These are phyloP conservation scores for Dione vanillae DNA, from an alignment of 2,888 invertebrate genomes.

Conservation along the genomic window DNA sequence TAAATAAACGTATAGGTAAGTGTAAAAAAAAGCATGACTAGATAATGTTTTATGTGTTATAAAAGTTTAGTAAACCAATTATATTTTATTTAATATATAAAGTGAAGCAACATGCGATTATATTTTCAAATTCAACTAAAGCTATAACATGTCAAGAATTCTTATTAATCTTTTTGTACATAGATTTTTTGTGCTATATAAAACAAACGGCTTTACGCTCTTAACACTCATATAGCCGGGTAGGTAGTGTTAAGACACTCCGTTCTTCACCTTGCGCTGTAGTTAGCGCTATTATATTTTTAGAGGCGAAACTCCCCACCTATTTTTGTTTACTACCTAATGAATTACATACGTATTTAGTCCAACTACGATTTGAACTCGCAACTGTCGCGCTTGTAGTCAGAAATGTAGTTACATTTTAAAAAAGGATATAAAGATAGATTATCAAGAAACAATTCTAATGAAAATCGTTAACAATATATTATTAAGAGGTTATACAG, in stretches of 20 bases:
- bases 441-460: slow-evolving; percentile 12
- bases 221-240: too few species aligned
- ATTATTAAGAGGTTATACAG: slow-evolving; percentile 9
- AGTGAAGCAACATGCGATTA: background rate
- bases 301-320: too few species aligned
- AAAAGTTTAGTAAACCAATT: background rate
- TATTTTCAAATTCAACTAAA: slow-evolving; percentile 9
- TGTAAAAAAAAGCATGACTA: slow-evolving; percentile 32
- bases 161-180: background rate
- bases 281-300: too few species aligned
- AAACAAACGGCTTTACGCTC: background rate
- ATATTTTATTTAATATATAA: background rate
- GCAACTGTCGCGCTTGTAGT: too few species aligned
- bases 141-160: background rate
- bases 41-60: slow-evolving; percentile 1
- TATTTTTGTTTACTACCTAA: too few species aligned
- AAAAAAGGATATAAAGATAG: slow-evolving; percentile 10
- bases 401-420: slow-evolving; percentile 14
- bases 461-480: slow-evolving; percentile 10
- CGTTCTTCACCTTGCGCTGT: too few species aligned
- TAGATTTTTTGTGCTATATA: background rate
- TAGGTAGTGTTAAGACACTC: too few species aligned
- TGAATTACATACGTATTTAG: too few species aligned
- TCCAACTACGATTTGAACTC: too few species aligned
- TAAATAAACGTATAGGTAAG: slow-evolving; percentile 3